These are phyloP conservation scores for Allophyes oxyacanthae DNA, from an alignment of 2,888 invertebrate species.

Conservation along the genomic window DNA sequence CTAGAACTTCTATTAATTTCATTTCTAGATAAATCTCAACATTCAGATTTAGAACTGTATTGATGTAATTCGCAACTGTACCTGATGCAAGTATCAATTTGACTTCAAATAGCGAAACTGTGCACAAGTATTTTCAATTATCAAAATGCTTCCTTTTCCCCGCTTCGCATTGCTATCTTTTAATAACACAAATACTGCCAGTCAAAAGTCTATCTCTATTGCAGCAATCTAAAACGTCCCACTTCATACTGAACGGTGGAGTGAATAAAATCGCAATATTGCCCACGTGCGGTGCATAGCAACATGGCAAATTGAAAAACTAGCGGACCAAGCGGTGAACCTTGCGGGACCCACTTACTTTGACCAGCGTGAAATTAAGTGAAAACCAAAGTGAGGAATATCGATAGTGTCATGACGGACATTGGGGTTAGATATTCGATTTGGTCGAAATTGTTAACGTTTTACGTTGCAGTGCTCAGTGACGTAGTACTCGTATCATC, in stretches of 20 bases:
- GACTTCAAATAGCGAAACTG: too few species aligned
- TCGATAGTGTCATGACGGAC: slow-evolving; percentile 44
- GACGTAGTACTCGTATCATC: too few species aligned
- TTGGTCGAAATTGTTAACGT: slow-evolving; percentile 7
- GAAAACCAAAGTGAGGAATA: slow-evolving; percentile 52
- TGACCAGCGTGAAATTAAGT: slow-evolving; percentile 70
- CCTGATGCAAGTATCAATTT: too few species aligned
- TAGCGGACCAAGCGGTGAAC: slow-evolving; percentile 55
- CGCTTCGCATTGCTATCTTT: slow-evolving; percentile 6
- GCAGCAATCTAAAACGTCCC: slow-evolving; percentile 53
- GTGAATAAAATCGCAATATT: slow-evolving; percentile 73
- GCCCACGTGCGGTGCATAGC: slow-evolving; percentile 53
- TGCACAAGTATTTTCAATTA: slow-evolving; percentile 13
- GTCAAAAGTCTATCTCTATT: slow-evolving; percentile 48
- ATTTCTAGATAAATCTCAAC: too few species aligned
- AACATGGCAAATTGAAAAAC: slow-evolving; percentile 69
- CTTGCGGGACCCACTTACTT: slow-evolving; percentile 64
- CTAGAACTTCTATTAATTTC: too few species aligned
- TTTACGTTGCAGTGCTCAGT: slow-evolving; percentile 1
- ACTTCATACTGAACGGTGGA: slow-evolving; percentile 50
- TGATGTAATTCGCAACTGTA: too few species aligned
- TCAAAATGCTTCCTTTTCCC: slow-evolving; percentile 3
- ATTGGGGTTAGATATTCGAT: slow-evolving; percentile 32
- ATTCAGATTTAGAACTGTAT: too few species aligned
- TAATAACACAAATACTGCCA: slow-evolving; percentile 39